phyloP scores from a whole-genome alignment of 2,113 vertebrate genomes.

The Egretta garzetta region DNA sequence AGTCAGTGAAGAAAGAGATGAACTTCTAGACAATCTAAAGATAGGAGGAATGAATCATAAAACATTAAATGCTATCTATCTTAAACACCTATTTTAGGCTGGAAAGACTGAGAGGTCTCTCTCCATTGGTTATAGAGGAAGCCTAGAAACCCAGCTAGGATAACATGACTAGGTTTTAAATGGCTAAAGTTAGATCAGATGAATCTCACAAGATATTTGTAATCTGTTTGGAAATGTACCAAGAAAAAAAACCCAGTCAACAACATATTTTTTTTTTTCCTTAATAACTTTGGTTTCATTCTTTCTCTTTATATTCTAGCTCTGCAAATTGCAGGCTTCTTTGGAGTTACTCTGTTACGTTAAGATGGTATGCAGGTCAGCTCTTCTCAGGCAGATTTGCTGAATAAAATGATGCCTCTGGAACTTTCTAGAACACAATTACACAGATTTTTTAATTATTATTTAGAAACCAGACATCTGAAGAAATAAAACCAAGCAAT shows the following conservation, averaged over 20 bases:
- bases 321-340: neutral
- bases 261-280: neutral
- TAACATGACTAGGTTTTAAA: neutral
- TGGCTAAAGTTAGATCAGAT: neutral
- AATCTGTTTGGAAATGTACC: neutral
- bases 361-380: neutral
- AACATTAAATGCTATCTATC: constrained; percentile 43
- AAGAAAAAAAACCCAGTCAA: neutral
- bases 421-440: neutral
- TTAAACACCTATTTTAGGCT: constrained; percentile 31
- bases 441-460: neutral
- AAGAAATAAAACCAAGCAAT: neutral
- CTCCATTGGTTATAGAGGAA: neutral
- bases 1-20: neutral
- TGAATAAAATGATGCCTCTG: neutral
- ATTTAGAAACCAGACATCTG: neutral
- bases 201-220: neutral
- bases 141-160: neutral
- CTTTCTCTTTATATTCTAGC: neutral
- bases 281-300: neutral
- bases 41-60: constrained; percentile 44
- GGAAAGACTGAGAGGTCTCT: neutral
- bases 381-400: neutral
- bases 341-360: neutral
- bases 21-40: constrained; percentile 36